Conservation (phyloP, 2,888 invertebrate species). For the Endomychus coccineus region DNA sequence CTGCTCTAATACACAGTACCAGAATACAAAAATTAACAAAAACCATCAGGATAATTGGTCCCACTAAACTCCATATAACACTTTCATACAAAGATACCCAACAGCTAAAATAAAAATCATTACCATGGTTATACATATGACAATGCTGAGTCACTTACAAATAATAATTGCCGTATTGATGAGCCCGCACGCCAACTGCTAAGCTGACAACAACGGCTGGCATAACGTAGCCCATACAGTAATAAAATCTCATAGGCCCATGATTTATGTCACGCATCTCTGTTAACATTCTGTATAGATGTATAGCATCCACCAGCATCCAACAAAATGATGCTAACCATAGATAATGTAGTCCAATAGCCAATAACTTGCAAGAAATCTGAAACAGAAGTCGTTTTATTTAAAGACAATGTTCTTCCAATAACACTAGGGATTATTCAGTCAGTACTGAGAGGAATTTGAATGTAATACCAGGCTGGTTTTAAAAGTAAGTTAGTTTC, state of each 20-base stretch:
- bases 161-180: constrained; percentile 89
- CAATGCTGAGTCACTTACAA: constrained; percentile 61
- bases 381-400: constrained; percentile 43
- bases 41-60: constrained; percentile 77
- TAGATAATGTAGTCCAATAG: constrained; percentile 87
- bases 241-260: constrained; percentile 87
- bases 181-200: constrained; percentile 85
- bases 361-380: constrained; percentile 81
- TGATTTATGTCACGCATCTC: constrained; percentile 96
- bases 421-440: no score
- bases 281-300: constrained; percentile 87
- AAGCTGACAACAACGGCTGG: constrained; percentile 88
- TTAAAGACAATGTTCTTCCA: no score
- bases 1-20: constrained; percentile 80
- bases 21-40: constrained; percentile 71
- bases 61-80: constrained; percentile 92
- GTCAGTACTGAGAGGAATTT: no score
- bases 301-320: constrained; percentile 87
- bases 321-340: constrained; percentile 88
- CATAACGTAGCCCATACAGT: constrained; percentile 84
- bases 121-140: neutral
- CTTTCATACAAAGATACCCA: constrained; percentile 92
- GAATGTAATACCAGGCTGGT: no score
- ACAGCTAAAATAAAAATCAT: constrained; percentile 57
- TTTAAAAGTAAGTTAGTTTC: no score